Base-by-base conservation (phyloP, 2,797 vertebrate genomes). In the Xerus rutilus region DNA sequence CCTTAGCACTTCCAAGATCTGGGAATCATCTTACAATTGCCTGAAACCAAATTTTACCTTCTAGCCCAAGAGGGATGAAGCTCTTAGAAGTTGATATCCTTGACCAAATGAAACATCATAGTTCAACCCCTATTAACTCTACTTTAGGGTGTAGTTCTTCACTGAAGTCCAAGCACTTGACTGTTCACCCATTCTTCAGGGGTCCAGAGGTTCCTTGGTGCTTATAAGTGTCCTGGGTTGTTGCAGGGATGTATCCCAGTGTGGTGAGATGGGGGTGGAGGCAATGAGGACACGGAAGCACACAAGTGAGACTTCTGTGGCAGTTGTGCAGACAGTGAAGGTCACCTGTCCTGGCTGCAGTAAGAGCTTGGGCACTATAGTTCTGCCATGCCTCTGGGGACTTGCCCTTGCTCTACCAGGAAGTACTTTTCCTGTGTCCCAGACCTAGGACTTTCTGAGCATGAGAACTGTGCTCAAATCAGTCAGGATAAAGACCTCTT, bases 221-320 rank as follows among this genome's bases (percentile, higher is more conserved):
- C n/a, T 84, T 67, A 39, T 9, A n/a, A 17, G 59, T 17, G 0
- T 81, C 39, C 85, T 64, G 32, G 3, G 4, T 79, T 43, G 1
- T 86, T 82, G 7, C 39, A 35, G 10, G 23, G 14, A 0, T 52
- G 5, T 54, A 17, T 43, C 62, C 32, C 78, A 49, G 76, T 0
- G 0, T 47, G n/a, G n/a, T 64, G 45, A 52, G 69, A 74, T 52
- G 28, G 7, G 35, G 28, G 12, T 0, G 7, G 45, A 8, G 45
- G 9, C 5, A 47, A 21, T 73, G 15, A 81, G 35, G 25, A 18
- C 23, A 12, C 76, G 54, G 65, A 83, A 20, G 5, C 18, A 57
- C 17, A 10, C 45, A 35, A 62, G 65, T 78, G 81, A 85, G 35
- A 43, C 73, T 35, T 87, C 25, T 10, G 1, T 76, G 59, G 62